Percentiles rank a stretch among this genome's conserved stretches.
Evolutionary conservation across 1,140 invertebrate species (phyloP).

Genomic region (Cydia pomonella): DNA sequence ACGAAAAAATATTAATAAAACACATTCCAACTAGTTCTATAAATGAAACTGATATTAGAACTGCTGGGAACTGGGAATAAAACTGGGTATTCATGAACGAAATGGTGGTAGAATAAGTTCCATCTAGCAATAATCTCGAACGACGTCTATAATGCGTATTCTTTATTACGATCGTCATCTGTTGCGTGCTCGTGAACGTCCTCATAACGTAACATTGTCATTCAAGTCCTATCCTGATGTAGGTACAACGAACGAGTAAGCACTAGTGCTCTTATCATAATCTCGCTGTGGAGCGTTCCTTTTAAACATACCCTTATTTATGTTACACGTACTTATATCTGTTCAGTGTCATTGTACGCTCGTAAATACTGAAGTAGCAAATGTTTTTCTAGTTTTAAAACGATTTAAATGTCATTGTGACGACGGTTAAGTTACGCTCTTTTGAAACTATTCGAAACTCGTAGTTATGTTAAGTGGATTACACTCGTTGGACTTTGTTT

Average conservation of each 20-base stretch:
- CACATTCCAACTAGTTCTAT: no score
- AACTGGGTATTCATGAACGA: not conserved
- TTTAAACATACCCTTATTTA: constrained; percentile 25
- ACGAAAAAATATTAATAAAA: no score
- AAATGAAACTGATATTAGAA: not conserved
- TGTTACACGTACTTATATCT: not conserved
- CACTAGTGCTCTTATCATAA: constrained; percentile 32
- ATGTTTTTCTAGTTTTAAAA: not conserved
- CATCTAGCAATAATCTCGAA: constrained; percentile 1
- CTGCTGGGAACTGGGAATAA: not conserved
- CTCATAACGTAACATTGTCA: constrained; percentile 21
- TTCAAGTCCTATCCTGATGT: constrained; percentile 17
- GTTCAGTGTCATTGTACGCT: constrained; percentile 17
- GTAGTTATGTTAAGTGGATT: constrained; percentile 23
- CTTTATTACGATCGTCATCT: constrained; percentile 14
- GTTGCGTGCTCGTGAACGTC: not conserved
- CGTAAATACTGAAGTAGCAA: constrained; percentile 11
- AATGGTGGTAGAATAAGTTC: not conserved
- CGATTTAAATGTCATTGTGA: not conserved
- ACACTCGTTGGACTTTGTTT: constrained; percentile 18
- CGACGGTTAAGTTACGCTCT: not conserved
- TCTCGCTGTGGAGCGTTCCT: constrained; percentile 4
- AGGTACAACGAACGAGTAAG: constrained; percentile 29
- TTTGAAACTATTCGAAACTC: not conserved
- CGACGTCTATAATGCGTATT: constrained; percentile 9